These are phyloP conservation scores for Zaprionus camerounensis DNA, from an alignment of 1,140 invertebrate genomes.

Conservation along the genomic window DNA sequence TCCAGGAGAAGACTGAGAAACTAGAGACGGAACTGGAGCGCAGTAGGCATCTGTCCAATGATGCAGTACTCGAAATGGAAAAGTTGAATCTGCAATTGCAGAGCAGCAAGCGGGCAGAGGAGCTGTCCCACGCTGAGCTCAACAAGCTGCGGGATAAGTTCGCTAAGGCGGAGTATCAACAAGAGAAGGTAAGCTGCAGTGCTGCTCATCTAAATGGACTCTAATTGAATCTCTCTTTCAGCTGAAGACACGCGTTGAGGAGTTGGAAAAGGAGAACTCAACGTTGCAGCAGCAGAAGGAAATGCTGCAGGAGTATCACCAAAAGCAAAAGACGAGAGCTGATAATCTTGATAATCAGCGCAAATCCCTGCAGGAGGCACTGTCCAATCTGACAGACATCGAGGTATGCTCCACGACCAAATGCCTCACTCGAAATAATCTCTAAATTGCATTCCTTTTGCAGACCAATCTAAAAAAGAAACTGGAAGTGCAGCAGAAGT, in stretches of 20 bases:
- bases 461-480: slow-evolving; percentile 84
- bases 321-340: slow-evolving; percentile 73
- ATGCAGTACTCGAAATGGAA: slow-evolving; percentile 58
- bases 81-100: slow-evolving; percentile 72
- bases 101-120: slow-evolving; percentile 64
- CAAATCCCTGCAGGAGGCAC: slow-evolving; percentile 71
- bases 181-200: slow-evolving; percentile 61
- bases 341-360: slow-evolving; percentile 69
- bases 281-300: slow-evolving; percentile 73
- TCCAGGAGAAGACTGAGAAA: slow-evolving; percentile 76
- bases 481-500: slow-evolving; percentile 88
- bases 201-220: background rate
- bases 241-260: slow-evolving; percentile 61
- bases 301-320: slow-evolving; percentile 78
- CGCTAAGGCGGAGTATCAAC: slow-evolving; percentile 73
- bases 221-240: slow-evolving; percentile 8
- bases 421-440: background rate
- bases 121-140: slow-evolving; percentile 66
- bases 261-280: slow-evolving; percentile 68
- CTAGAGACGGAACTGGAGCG: slow-evolving; percentile 65
- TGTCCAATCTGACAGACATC: slow-evolving; percentile 70
- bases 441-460: background rate
- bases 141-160: slow-evolving; percentile 74
- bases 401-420: slow-evolving; percentile 47
- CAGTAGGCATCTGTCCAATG: slow-evolving; percentile 33